A percentile compares a stretch with the other conserved stretches of the same genome.
Evolutionary conservation across 2,888 invertebrate genomes (phyloP).

Genomic region (Drosophila merina): DNA sequence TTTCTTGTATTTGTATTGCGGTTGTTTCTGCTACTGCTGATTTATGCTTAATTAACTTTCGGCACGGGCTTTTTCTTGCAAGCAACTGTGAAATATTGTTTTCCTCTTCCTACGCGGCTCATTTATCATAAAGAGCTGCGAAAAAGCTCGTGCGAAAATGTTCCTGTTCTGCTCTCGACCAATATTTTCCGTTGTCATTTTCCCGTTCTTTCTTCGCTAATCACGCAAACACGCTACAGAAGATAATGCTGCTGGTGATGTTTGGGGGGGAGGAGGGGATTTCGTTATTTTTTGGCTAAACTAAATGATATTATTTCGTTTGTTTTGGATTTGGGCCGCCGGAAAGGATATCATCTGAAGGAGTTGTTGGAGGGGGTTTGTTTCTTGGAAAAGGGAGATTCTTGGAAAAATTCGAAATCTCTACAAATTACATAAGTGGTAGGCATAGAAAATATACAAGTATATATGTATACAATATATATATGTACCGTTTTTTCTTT

Average conservation of each 20-base stretch:
- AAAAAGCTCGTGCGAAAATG: conserved; percentile 35
- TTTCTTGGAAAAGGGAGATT: conserved; percentile 6
- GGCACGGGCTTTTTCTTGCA: conserved; percentile 34
- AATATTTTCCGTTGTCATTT: conserved; percentile 8
- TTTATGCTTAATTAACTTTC: conserved; percentile 50
- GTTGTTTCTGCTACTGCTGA: conserved; percentile 47
- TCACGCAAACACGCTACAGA: conserved; percentile 27
- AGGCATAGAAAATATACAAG: conserved; percentile 80
- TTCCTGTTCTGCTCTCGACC: conserved; percentile 9
- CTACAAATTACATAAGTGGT: conserved; percentile 79
- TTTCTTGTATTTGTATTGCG: conserved; percentile 53
- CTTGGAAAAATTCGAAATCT: conserved; percentile 74
- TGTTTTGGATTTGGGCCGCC: conserved; percentile 47
- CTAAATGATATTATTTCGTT: conserved; percentile 39
- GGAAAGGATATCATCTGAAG: conserved; percentile 15
- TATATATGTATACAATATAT: conserved; percentile 76
- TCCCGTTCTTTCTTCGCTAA: conserved; percentile 19
- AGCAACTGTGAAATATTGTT: conserved; percentile 27
- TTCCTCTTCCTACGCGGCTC: conserved; percentile 22
- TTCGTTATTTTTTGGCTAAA: conserved; percentile 50
- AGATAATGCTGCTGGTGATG: conserved; percentile 29
- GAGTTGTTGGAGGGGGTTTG: neutral
- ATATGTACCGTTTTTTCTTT: conserved; percentile 40
- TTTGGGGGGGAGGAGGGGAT: neutral
- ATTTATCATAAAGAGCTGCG: conserved; percentile 37